Base-by-base conservation (phyloP, 2,113 vertebrate species). In the Girardinichthys multiradiatus region DNA sequence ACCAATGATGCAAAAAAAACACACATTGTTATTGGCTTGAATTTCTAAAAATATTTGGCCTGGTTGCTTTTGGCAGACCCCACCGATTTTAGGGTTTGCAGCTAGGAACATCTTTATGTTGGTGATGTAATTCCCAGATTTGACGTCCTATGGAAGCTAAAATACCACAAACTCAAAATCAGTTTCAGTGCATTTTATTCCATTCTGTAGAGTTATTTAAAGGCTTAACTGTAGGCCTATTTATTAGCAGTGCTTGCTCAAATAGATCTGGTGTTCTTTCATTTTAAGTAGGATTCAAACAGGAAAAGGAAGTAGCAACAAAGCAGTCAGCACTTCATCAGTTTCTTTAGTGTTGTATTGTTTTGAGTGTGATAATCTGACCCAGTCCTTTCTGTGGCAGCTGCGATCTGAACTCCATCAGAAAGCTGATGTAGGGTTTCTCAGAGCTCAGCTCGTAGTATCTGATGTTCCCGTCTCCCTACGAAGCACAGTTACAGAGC, bases 401-500 rank as follows among this genome's bases (percentile, higher is more conserved):
- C 58, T 37, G 80, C 48, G 97, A 98, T 60, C 92, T 94, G 87
- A 93, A 96, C 58, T 99, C 97, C 0, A 78, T 95, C 91, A 99
- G 89, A 91, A 95, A 97, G 87, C 79, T 94, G 71, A 98, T 81
- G 87, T 96, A 94, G 7, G 98, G 98, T 77, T 97, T 98, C 77
- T 96, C 93, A 1, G 84, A 17, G 73, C 90, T 96, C 79, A 99
- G 86, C 82, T 98, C 96, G 28, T 97, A 99, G 90, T 95, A 97
- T 29, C 96, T 91, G 82, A 99, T 97, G 90, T 96, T 98, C 65
- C 96, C 95, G 6, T 98, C 97, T 28, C 97, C 98, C 98, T 99
- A 11, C 1, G 73, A 45, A 60, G 70, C 17, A 80, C 12, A 63
- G 14, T 45, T 54, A 67, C 39, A 77, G 14, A 13, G 8, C n/a